Percentiles rank a stretch among this genome's conserved stretches.
phyloP scores from a whole-genome alignment of 2,888 invertebrate species.

The Chrysodeixis includens region DNA sequence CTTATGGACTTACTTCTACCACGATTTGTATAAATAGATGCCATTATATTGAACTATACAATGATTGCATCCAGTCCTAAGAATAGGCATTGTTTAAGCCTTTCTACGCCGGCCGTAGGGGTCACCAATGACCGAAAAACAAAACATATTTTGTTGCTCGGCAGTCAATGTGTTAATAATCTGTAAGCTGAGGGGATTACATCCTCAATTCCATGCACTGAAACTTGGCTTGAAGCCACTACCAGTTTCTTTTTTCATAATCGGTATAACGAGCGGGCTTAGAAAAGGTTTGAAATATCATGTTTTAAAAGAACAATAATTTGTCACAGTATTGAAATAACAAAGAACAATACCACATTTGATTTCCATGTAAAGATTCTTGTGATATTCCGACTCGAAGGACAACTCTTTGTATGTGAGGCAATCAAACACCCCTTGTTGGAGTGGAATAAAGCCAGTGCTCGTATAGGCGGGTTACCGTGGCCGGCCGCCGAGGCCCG shows the following conservation, averaged over 20 bases:
- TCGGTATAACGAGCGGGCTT: not conserved
- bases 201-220: not conserved
- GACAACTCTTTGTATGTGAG: conserved; percentile 42
- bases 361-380: not conserved
- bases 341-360: too few relatives aligned
- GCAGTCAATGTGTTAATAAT: too few relatives aligned
- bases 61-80: too few relatives aligned
- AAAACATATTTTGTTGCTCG: too few relatives aligned
- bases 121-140: too few relatives aligned
- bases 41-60: too few relatives aligned
- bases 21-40: too few relatives aligned
- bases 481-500: conserved; percentile 38
- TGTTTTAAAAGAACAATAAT: too few relatives aligned
- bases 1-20: not conserved
- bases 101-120: too few relatives aligned
- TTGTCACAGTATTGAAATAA: not conserved
- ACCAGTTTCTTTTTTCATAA: not conserved
- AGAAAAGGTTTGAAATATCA: too few relatives aligned
- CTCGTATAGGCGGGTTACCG: conserved; percentile 16
- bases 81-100: too few relatives aligned
- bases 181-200: not conserved
- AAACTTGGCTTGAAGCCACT: not conserved
- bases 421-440: conserved; percentile 53
- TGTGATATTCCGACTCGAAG: conserved; percentile 22
- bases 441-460: conserved; percentile 48